These are phyloP conservation scores for Platyscapa corneri DNA, from an alignment of 1,140 invertebrate species.

Conservation along the genomic window DNA sequence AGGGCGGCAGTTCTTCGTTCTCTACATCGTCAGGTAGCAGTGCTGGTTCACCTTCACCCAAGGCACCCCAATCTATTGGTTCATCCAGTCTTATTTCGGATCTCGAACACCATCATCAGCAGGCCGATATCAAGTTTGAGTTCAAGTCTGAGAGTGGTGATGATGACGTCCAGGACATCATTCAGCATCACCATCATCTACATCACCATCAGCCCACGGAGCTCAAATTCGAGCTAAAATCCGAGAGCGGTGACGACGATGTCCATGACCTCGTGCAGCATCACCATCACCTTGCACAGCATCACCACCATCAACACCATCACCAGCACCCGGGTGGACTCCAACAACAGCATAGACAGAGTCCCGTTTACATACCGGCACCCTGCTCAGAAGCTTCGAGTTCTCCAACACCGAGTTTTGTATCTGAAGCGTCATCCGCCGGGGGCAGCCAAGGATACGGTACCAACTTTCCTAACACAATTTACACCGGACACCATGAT, in stretches of 20 bases:
- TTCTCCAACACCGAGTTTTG: conserved; percentile 87
- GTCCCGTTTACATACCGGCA: conserved; percentile 71
- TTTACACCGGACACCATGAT: conserved; percentile 76
- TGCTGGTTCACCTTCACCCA: conserved; percentile 26
- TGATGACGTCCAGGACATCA: conserved; percentile 51
- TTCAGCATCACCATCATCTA: conserved; percentile 37
- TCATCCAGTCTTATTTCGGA: background rate
- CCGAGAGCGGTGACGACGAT: conserved; percentile 55
- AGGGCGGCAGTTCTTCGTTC: conserved; percentile 52
- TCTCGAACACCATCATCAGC: conserved; percentile 8
- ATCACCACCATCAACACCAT: conserved; percentile 64
- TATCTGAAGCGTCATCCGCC: conserved; percentile 83
- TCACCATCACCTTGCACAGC: conserved; percentile 35
- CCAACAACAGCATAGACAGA: conserved; percentile 66
- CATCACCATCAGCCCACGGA: conserved; percentile 12
- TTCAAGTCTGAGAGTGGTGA: conserved; percentile 54
- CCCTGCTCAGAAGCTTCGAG: conserved; percentile 83
- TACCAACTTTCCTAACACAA: conserved; percentile 72
- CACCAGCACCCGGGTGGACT: conserved; percentile 45
- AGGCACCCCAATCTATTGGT: background rate
- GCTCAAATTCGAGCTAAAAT: conserved; percentile 52
- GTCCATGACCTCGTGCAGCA: conserved; percentile 53
- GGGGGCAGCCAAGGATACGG: conserved; percentile 73
- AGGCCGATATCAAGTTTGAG: conserved; percentile 45
- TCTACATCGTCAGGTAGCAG: conserved; percentile 57